Evolutionary conservation across 2,888 invertebrate genomes (phyloP).

Genomic region (Adineta ricciae): DNA sequence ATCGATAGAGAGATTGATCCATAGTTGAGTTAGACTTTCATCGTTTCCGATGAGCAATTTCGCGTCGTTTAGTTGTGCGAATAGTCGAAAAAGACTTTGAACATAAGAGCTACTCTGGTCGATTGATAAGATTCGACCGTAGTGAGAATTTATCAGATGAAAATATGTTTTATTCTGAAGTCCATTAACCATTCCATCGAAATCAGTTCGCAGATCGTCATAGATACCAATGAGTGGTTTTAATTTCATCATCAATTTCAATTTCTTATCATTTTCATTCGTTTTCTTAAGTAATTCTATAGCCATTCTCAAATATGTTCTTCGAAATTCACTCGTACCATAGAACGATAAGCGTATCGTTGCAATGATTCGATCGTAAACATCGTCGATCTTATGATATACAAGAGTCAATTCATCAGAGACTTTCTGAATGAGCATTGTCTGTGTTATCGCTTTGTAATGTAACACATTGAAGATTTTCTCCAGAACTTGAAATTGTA

Average conservation of each 20-base stretch:
- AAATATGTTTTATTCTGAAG: neutral
- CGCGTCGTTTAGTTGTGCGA: neutral
- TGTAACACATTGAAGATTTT: neutral
- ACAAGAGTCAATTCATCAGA: neutral
- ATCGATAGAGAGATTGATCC: neutral
- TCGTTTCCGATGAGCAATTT: neutral
- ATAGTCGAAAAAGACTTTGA: neutral
- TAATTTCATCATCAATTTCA: neutral
- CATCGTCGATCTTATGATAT: neutral
- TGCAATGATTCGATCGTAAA: neutral
- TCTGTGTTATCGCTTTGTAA: neutral
- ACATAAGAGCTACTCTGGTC: too few species aligned
- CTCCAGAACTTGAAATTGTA: neutral
- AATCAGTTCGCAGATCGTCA: neutral
- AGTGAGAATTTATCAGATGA: neutral
- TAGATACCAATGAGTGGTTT: neutral
- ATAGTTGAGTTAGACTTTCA: neutral
- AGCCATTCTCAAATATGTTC: neutral
- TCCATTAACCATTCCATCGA: neutral
- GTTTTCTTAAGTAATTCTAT: neutral
- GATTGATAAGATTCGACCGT: neutral
- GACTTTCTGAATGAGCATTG: neutral
- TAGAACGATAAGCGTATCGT: neutral
- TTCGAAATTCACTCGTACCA: neutral
- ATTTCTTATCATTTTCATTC: neutral